Base-by-base conservation (phyloP, 1,140 invertebrate genomes). In the Tribolium madens region DNA sequence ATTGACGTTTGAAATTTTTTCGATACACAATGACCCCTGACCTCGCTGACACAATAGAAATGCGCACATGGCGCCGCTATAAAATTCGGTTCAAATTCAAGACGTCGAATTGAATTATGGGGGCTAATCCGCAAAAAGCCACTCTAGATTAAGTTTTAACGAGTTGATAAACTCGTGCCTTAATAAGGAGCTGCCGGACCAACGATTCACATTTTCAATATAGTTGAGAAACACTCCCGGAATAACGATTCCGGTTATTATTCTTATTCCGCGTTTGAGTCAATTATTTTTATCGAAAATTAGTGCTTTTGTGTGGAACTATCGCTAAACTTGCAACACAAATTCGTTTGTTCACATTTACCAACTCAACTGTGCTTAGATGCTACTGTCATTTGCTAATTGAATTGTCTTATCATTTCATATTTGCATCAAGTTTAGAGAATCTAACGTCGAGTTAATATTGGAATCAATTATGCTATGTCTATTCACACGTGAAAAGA, bases 331-430 rank as follows among this genome's bases (percentile, higher is more conserved):
- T 64, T 64, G 57, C 57, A 42, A 64, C 57, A 64, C n/a, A 57
- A 64, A 64, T 64, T 64, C 26, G 57, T 64, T 64, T 64, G 57
- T 64, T 36, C 53, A 60, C 31, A 64, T 64, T 64, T 64, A 64
- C n/a, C 57, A 64, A 64, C 57, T 64, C 57, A 13, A 33, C 57
- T 64, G 57, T 64, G 57, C 13, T 31, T 64, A 64, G 57, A 64
- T 64, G 57, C 57, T 64, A 9, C 57, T 64, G 57, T 64, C 57
- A 64, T 64, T 64, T 64, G 14, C 57, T 64, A 64, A 64, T 64
- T 64, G 57, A 64, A 64, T 64, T 64, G 57, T 26, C 57, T 64
- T 64, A 64, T 64, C 57, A 33, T 12, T 12, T n/a, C 14, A 12
- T 33, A 14, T 64, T 33, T 64, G 57, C 57, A 64, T 21, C 12